phyloP scores from a whole-genome alignment of 2,797 vertebrate species.

The Smutsia gigantea region DNA sequence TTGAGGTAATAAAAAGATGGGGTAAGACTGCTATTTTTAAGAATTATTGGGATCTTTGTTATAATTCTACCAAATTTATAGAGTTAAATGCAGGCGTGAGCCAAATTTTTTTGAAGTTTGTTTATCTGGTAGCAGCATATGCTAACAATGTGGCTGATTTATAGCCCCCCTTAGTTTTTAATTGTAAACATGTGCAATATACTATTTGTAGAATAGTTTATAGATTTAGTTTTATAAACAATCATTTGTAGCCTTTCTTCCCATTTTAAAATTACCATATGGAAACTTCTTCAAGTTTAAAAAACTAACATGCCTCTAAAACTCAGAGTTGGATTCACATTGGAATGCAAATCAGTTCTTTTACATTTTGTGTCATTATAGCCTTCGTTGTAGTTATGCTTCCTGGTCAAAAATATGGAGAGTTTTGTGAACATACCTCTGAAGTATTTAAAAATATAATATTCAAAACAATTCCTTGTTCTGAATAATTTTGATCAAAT shows the following conservation, averaged over 20 bases:
- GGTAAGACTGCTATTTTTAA: background rate
- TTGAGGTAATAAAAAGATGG: background rate
- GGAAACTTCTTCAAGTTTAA: background rate
- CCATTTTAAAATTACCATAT: conserved; percentile 2
- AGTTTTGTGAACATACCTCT: background rate
- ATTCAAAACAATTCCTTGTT: background rate
- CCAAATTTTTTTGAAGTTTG: background rate
- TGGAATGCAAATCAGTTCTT: background rate
- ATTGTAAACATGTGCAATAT: background rate
- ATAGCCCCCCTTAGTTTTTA: background rate
- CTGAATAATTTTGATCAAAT: background rate
- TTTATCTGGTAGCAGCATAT: background rate
- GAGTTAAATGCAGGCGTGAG: background rate
- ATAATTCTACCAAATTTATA: conserved; percentile 18
- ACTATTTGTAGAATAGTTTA: background rate
- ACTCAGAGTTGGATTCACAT: background rate
- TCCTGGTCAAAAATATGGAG: background rate
- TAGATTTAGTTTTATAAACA: conserved; percentile 22
- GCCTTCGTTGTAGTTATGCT: background rate
- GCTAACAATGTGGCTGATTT: background rate
- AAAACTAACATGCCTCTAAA: background rate
- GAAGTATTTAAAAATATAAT: background rate
- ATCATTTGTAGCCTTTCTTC: background rate
- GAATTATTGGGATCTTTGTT: background rate
- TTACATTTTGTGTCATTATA: background rate